Conservation (phyloP, 2,113 vertebrate genomes). For the Ranitomeya imitator region DNA sequence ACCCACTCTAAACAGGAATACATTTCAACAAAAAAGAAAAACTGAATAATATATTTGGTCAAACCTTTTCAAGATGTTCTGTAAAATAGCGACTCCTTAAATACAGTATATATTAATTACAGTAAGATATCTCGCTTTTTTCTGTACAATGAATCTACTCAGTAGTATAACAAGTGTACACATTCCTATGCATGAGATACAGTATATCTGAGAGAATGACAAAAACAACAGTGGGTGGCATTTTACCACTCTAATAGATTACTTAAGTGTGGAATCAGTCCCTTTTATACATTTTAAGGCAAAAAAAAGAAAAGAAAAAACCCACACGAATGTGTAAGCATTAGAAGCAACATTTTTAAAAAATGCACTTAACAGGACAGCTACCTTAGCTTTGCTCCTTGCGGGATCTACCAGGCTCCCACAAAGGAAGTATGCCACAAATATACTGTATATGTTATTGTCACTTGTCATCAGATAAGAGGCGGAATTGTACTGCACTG, state of each 20-base stretch:
- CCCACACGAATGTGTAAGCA: not conserved
- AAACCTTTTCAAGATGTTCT: conserved; percentile 63
- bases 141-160: conserved; percentile 81
- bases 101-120: conserved; percentile 91
- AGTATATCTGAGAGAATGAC: not conserved
- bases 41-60: conserved; percentile 73
- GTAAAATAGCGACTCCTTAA: conserved; percentile 77
- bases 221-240: not conserved
- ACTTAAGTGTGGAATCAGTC: conserved; percentile 14
- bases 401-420: not conserved
- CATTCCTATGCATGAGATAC: conserved; percentile 70
- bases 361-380: not conserved
- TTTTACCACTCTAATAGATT: not conserved
- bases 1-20: conserved; percentile 36
- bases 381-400: not conserved
- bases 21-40: conserved; percentile 63
- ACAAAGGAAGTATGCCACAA: not conserved
- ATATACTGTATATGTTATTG: not conserved
- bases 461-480: not conserved
- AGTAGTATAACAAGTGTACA: conserved; percentile 88
- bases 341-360: not conserved
- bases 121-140: conserved; percentile 85
- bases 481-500: not conserved
- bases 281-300: conserved; percentile 21
- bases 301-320: not conserved